Evolutionary conservation across 2,113 vertebrate species (phyloP).

Genomic region (Melanerpes aurifrons): DNA sequence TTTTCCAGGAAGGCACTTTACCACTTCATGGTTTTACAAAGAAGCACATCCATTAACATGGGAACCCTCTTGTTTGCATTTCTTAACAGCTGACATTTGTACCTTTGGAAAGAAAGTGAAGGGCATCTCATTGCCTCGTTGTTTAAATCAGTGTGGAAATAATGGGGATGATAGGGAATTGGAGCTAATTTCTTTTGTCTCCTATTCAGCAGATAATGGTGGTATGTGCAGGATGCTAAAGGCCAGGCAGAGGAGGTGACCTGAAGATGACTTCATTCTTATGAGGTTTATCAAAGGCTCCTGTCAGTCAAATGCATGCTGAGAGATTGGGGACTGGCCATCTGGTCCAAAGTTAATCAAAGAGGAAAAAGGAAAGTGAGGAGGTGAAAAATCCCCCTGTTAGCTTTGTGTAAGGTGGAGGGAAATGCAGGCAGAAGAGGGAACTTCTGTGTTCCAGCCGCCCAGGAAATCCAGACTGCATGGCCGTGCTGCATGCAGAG

Average conservation of each 20-base stretch:
- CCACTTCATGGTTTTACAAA: constrained; percentile 74
- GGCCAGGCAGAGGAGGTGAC: constrained; percentile 81
- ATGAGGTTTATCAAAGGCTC: constrained; percentile 89
- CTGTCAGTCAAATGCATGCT: constrained; percentile 96
- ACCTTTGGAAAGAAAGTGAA: constrained; percentile 83
- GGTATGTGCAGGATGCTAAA: constrained; percentile 78
- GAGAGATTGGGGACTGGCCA: constrained; percentile 92
- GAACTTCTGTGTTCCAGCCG: not conserved
- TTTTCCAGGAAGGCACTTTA: constrained; percentile 63
- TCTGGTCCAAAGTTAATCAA: constrained; percentile 92
- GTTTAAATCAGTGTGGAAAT: constrained; percentile 78
- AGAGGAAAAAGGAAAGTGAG: constrained; percentile 81
- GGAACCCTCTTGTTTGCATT: constrained; percentile 81
- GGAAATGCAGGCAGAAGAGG: constrained; percentile 28
- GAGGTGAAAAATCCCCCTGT: constrained; percentile 80
- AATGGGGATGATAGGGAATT: constrained; percentile 74
- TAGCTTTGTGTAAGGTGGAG: constrained; percentile 73
- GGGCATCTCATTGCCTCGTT: constrained; percentile 79
- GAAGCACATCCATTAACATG: constrained; percentile 76
- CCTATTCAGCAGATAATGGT: constrained; percentile 85
- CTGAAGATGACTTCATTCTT: constrained; percentile 84
- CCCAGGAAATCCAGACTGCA: not conserved
- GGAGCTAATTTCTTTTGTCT: constrained; percentile 86
- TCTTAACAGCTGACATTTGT: constrained; percentile 84
- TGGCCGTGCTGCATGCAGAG: not conserved